Evolutionary conservation across 1,140 invertebrate species (phyloP), one percentile per base, ranked within the genome.

Genomic region (Zeugodacus cucurbitae): DNA sequence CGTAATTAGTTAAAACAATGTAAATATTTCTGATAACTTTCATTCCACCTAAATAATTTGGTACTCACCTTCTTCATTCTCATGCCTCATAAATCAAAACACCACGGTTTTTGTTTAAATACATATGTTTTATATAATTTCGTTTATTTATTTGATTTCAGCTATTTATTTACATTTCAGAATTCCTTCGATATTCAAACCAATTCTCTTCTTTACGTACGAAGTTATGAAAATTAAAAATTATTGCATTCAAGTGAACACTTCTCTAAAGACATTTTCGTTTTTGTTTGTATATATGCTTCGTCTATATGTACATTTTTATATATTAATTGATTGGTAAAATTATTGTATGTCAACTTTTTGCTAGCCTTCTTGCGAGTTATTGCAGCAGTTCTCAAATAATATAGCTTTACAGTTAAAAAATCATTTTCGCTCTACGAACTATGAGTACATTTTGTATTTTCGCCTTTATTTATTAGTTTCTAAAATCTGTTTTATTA

Each of bases 61-160:
- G 2, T 54, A 82, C 74, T 82, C 44, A 82, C 74, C 34, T 29
- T 29, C 48, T 7, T 20, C 11, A 10, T 8, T n/a, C 0, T 4
- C 0, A 26, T 29, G 8, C n/a, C 10, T 62, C n/a, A 10, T 26
- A 26, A 62, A n/a, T 5, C 0, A 82, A 74, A 26, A 29, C 22
- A 32, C n/a, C 26, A 29, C 11, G 2, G 17, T 26, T 32, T 26
- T 67, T 17, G 11, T 32, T 67, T 74, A 74, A 74, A 74, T 74
- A 37, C 34, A 34, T 82, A 82, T 82, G n/a, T 82, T n/a, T 82
- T 10, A 48, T 54, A 82, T 82, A 82, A 82, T 82, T 82, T 82
- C 41, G 74, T 82, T 82, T 82, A 82, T 82, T 82, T 82, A 82
- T 48, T 82, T 82, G 74, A 82, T 82, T 82, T 48, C 26, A n/a